A percentile compares a stretch with the other conserved stretches of the same genome.
Evolutionary conservation across 2,888 invertebrate species (phyloP).

Genomic region (Colletes collaris): DNA sequence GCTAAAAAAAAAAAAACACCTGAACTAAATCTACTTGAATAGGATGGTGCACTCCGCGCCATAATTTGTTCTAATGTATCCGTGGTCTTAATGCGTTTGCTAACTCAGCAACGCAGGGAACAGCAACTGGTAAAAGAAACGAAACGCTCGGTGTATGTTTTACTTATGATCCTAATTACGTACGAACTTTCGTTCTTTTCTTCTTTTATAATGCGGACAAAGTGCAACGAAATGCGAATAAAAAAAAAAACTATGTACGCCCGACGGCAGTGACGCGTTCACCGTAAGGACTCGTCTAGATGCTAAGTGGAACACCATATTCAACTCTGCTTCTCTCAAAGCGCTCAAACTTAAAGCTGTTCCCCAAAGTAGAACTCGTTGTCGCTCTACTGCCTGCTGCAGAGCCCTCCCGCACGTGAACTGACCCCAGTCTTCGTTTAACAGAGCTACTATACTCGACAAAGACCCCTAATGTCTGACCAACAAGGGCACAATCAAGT

Average conservation of each 20-base stretch:
- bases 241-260: conserved; percentile 12
- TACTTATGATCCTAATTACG: conserved; percentile 14
- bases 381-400: conserved; percentile 89
- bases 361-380: conserved; percentile 93
- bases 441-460: conserved; percentile 20
- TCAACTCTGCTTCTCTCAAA: conserved; percentile 89
- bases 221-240: not conserved
- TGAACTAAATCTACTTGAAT: too few species aligned
- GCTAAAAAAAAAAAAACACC: too few species aligned
- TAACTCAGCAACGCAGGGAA: too few species aligned
- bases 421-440: conserved; percentile 22
- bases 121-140: not conserved
- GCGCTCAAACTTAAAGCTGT: conserved; percentile 94
- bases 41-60: too few species aligned
- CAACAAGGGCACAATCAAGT: not conserved
- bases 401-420: conserved; percentile 88
- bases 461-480: conserved; percentile 8
- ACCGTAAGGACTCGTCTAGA: conserved; percentile 85
- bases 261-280: conserved; percentile 32
- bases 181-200: not conserved
- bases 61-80: too few species aligned
- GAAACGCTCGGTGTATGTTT: not conserved
- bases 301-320: conserved; percentile 85
- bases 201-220: not conserved
- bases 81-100: too few species aligned